Conservation (phyloP, 2,888 invertebrate species). For the Argyra leucocephala region DNA sequence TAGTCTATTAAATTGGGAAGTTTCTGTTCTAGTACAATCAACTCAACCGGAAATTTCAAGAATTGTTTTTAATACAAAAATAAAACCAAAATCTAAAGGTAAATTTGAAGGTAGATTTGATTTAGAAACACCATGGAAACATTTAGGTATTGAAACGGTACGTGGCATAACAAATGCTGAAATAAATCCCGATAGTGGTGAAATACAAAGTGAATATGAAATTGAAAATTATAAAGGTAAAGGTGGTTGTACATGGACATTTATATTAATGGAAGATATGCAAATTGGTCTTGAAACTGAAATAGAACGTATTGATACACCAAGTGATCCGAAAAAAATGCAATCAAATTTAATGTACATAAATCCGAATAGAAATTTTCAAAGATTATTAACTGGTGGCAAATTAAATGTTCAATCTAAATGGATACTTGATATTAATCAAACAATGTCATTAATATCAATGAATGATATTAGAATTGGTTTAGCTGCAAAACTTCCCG, state of each 20-base stretch:
- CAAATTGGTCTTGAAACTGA: slow-evolving; percentile 44
- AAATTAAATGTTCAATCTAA: slow-evolving; percentile 48
- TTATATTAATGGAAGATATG: slow-evolving; percentile 48
- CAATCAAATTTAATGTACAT: slow-evolving; percentile 45
- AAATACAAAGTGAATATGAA: slow-evolving; percentile 39
- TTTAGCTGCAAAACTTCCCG: slow-evolving; percentile 47
- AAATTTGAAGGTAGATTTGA: slow-evolving; percentile 31
- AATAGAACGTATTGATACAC: slow-evolving; percentile 34
- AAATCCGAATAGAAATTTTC: slow-evolving; percentile 48
- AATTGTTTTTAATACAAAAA: slow-evolving; percentile 35
- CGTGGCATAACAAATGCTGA: slow-evolving; percentile 32
- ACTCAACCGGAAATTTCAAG: slow-evolving; percentile 36
- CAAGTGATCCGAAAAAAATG: slow-evolving; percentile 36
- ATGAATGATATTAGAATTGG: slow-evolving; percentile 43
- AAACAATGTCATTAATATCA: slow-evolving; percentile 36
- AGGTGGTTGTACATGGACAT: slow-evolving; percentile 46
- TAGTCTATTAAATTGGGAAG: slow-evolving; percentile 42
- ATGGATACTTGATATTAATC: slow-evolving; percentile 50
- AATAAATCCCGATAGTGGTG: slow-evolving; percentile 32
- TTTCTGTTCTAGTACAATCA: slow-evolving; percentile 37
- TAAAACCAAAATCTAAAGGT: slow-evolving; percentile 27
- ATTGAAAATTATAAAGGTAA: slow-evolving; percentile 43
- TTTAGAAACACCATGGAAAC: slow-evolving; percentile 39
- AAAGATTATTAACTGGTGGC: slow-evolving; percentile 46
- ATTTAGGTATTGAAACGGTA: slow-evolving; percentile 38